These are phyloP conservation scores for Drosophila pseudotakahashii DNA, from an alignment of 2,888 invertebrate genomes.

Conservation along the genomic window DNA sequence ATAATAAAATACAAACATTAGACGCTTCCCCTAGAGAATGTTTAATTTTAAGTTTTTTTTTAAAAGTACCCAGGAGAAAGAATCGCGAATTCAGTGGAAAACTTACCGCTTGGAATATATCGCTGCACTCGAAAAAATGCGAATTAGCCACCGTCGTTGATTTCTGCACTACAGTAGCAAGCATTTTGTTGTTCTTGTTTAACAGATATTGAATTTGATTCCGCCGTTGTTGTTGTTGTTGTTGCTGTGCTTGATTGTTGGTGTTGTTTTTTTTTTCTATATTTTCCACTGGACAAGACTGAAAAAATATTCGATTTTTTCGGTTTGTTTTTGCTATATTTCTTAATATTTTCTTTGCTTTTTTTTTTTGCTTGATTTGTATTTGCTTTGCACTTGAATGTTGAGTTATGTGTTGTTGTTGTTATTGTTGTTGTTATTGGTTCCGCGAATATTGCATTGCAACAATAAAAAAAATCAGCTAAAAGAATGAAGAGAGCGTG, in stretches of 20 bases:
- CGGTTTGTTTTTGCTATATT: slow-evolving; percentile 38
- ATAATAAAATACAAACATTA: too few species aligned
- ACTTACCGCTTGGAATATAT: slow-evolving; percentile 66
- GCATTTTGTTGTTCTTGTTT: slow-evolving; percentile 49
- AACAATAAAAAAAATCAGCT: slow-evolving; percentile 55
- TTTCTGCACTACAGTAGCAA: slow-evolving; percentile 70
- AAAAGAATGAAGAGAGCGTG: slow-evolving; percentile 22
- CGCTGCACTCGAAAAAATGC: slow-evolving; percentile 65
- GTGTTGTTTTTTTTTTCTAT: slow-evolving; percentile 4
- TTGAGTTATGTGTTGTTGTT: slow-evolving; percentile 28
- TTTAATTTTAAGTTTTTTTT: too few species aligned
- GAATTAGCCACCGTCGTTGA: slow-evolving; percentile 58
- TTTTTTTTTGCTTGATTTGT: slow-evolving; percentile 18
- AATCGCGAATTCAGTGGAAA: slow-evolving; percentile 3
- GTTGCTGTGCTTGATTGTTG: neutral
- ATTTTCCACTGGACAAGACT: slow-evolving; percentile 40
- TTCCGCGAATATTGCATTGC: slow-evolving; percentile 70
- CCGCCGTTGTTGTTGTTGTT: slow-evolving; percentile 12
- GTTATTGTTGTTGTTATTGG: slow-evolving; percentile 54
- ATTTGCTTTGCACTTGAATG: slow-evolving; percentile 39
- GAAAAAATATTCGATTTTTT: too few species aligned
- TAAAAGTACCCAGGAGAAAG: too few species aligned
- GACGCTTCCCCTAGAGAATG: too few species aligned
- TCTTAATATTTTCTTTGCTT: slow-evolving; percentile 52
- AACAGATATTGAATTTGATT: slow-evolving; percentile 23